phyloP scores from a whole-genome alignment of 2,113 vertebrate genomes.

The Menidia beryllina region DNA sequence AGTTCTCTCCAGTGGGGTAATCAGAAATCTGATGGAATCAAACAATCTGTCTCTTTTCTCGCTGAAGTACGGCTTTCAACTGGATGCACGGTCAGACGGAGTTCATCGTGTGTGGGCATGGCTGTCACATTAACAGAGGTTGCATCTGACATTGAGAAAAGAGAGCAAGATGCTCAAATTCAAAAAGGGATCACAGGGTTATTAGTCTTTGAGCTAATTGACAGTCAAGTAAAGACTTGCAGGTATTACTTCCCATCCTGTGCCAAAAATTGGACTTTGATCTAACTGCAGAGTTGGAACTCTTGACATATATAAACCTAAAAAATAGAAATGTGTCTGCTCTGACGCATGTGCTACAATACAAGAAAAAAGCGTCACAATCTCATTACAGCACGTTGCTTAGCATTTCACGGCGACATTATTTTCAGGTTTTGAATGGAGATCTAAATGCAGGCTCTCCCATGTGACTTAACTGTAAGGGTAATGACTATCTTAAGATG shows the following conservation, averaged over 20 bases:
- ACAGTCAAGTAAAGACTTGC: neutral
- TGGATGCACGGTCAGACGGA: neutral
- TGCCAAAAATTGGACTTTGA: too few relatives aligned
- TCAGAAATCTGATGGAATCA: conserved; percentile 26
- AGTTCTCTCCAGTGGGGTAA: conserved; percentile 13
- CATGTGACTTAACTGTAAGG: neutral
- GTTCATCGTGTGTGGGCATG: conserved; percentile 28
- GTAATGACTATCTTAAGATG: conserved; percentile 3
- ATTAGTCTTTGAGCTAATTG: neutral
- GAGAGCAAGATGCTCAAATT: neutral
- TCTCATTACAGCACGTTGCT: neutral
- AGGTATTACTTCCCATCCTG: too few relatives aligned
- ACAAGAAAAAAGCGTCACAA: neutral
- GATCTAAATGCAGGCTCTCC: neutral
- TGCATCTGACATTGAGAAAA: neutral
- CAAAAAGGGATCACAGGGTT: neutral
- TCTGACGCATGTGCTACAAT: too few relatives aligned
- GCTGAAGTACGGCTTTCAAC: conserved; percentile 33
- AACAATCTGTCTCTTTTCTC: conserved; percentile 17
- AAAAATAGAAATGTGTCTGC: too few relatives aligned
- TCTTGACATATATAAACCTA: too few relatives aligned
- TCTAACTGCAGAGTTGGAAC: too few relatives aligned
- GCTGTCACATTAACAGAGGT: conserved; percentile 26
- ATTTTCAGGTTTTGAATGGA: neutral
- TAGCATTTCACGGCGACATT: neutral